A percentile compares a stretch with the other conserved stretches of the same genome.
These are phyloP conservation scores for Chelonia mydas DNA, from an alignment of 2,797 vertebrate genomes.

Conservation along the genomic window DNA sequence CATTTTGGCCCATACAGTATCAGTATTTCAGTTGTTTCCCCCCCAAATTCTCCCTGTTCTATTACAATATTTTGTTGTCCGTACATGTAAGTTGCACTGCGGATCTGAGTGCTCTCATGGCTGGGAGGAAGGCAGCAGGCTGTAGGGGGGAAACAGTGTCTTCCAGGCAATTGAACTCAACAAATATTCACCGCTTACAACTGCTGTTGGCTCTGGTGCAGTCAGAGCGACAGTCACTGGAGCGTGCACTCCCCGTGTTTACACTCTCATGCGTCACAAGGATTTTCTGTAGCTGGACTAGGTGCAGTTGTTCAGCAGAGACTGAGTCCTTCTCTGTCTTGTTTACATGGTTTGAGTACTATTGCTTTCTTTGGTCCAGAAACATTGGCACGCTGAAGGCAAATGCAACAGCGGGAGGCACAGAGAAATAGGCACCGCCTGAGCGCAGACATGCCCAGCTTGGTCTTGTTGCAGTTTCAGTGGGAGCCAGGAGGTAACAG, in stretches of 20 bases:
- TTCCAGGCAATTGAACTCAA: no score
- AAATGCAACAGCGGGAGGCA: background rate
- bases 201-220: background rate
- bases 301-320: background rate
- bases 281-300: background rate
- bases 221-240: background rate
- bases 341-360: rapidly evolving
- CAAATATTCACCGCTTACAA: background rate
- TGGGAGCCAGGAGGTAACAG: background rate
- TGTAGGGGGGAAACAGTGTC: rapidly evolving
- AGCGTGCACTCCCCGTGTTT: background rate
- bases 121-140: background rate
- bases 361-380: background rate
- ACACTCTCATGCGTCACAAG: background rate
- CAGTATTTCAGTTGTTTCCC: background rate
- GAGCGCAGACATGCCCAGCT: background rate
- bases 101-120: rapidly evolving
- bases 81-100: rapidly evolving
- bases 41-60: rapidly evolving
- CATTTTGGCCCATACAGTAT: rapidly evolving
- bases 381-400: background rate
- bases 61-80: rapidly evolving
- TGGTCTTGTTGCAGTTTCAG: background rate
- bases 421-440: background rate
- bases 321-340: background rate